Percentiles rank a stretch among this genome's conserved stretches.
These are phyloP conservation scores for Agapornis roseicollis DNA, from an alignment of 2,113 vertebrate species.

Conservation along the genomic window DNA sequence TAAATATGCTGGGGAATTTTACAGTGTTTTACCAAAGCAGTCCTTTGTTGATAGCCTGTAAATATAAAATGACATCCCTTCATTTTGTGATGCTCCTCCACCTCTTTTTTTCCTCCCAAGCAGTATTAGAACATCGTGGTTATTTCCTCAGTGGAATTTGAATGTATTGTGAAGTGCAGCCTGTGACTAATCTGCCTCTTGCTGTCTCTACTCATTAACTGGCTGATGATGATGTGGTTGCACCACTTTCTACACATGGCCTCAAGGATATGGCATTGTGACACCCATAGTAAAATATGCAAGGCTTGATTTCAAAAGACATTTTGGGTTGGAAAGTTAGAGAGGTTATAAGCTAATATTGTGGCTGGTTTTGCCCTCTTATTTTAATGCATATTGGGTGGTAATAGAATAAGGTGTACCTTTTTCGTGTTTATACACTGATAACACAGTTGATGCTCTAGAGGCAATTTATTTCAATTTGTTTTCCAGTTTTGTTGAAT, in stretches of 20 bases:
- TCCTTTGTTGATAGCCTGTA: background rate
- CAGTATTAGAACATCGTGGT: background rate
- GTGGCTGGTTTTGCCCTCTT: background rate
- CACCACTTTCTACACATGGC: background rate
- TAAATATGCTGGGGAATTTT: background rate
- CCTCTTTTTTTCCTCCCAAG: background rate
- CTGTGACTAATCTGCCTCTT: slow-evolving; percentile 63
- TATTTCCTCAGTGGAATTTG: background rate
- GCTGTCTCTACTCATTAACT: slow-evolving; percentile 54
- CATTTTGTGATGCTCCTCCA: background rate
- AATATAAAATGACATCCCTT: slow-evolving; percentile 18
- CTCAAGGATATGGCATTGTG: background rate
- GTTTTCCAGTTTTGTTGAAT: background rate
- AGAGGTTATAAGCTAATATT: background rate
- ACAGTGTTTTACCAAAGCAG: background rate
- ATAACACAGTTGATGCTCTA: background rate
- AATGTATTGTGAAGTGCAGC: slow-evolving; percentile 50
- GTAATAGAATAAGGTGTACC: background rate
- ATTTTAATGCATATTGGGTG: background rate
- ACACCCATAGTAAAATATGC: slow-evolving; percentile 1
- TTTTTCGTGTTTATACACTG: background rate
- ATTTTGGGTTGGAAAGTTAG: background rate
- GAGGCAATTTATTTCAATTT: background rate
- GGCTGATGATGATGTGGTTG: slow-evolving; percentile 20
- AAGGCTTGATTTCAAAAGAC: background rate